These are phyloP conservation scores for Graptemys geographica DNA, from an alignment of 2,797 vertebrate genomes.

Conservation along the genomic window DNA sequence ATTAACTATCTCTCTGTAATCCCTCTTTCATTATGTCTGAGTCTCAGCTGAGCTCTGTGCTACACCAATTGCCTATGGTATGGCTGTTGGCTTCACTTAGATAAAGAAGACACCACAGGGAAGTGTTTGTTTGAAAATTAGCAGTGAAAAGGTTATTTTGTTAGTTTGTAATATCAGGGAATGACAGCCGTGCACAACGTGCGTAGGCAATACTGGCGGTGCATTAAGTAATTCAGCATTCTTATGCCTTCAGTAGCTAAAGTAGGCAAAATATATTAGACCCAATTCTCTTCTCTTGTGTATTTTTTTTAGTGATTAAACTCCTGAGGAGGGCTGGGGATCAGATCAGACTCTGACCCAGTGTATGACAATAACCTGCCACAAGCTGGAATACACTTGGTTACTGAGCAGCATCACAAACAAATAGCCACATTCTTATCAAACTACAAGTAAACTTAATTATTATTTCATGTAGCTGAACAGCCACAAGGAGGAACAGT, in stretches of 20 bases:
- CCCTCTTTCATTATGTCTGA: neutral
- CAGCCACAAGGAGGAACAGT: neutral
- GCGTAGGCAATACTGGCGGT: neutral
- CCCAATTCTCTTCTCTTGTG: neutral
- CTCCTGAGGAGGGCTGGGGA: neutral
- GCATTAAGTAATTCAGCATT: neutral
- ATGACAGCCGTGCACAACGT: neutral
- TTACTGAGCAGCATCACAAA: neutral
- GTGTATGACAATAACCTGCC: neutral
- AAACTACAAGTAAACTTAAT: neutral
- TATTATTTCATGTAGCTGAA: neutral
- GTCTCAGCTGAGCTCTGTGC: conserved; percentile 37
- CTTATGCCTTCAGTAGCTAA: fast-evolving
- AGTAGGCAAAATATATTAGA: neutral
- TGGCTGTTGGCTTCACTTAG: neutral
- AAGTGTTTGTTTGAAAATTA: conserved; percentile 31
- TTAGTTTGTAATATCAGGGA: neutral
- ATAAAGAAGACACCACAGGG: neutral
- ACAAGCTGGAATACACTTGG: neutral
- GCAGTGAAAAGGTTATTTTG: neutral
- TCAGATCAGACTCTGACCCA: neutral
- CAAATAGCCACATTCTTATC: neutral
- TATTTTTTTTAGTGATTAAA: fast-evolving
- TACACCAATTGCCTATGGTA: conserved; percentile 32
- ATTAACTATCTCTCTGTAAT: conserved; percentile 41